Evolutionary conservation across 2,888 invertebrate species (phyloP).

Genomic region (Acleris cristana): DNA sequence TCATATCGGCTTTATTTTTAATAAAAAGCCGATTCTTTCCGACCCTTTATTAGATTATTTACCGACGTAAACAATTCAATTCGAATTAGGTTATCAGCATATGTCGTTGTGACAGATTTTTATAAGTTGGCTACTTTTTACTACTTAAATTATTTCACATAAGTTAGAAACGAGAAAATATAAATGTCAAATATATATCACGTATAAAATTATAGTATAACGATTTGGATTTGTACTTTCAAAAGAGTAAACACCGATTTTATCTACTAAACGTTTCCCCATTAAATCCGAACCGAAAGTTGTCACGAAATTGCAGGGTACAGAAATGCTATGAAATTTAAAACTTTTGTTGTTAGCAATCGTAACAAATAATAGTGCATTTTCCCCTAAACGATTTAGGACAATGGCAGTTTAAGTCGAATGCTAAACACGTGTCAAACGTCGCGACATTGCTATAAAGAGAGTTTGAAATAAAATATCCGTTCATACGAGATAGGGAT

Average conservation of each 20-base stretch:
- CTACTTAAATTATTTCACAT: too few relatives aligned
- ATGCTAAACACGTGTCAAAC: slow-evolving; percentile 81
- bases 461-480: slow-evolving; percentile 71
- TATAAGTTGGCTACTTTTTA: not conserved
- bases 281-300: slow-evolving; percentile 20
- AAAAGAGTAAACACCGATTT: too few relatives aligned
- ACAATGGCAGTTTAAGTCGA: slow-evolving; percentile 75
- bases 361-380: slow-evolving; percentile 46
- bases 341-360: slow-evolving; percentile 39
- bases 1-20: slow-evolving; percentile 61
- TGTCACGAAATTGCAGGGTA: slow-evolving; percentile 30
- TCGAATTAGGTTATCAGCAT: slow-evolving; percentile 14
- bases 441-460: slow-evolving; percentile 71
- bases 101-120: not conserved
- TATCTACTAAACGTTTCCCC: slow-evolving; percentile 18
- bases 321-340: slow-evolving; percentile 35
- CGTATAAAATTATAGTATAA: too few relatives aligned
- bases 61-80: slow-evolving; percentile 26
- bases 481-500: slow-evolving; percentile 68
- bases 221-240: too few relatives aligned
- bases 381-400: slow-evolving; percentile 66
- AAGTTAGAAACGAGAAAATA: too few relatives aligned
- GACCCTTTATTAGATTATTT: slow-evolving; percentile 37
- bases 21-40: slow-evolving; percentile 32
- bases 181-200: too few relatives aligned